A percentile compares a stretch with the other conserved stretches of the same genome.
Evolutionary conservation across 2,113 vertebrate species (phyloP).

Genomic region (Microcebus griseorufus): DNA sequence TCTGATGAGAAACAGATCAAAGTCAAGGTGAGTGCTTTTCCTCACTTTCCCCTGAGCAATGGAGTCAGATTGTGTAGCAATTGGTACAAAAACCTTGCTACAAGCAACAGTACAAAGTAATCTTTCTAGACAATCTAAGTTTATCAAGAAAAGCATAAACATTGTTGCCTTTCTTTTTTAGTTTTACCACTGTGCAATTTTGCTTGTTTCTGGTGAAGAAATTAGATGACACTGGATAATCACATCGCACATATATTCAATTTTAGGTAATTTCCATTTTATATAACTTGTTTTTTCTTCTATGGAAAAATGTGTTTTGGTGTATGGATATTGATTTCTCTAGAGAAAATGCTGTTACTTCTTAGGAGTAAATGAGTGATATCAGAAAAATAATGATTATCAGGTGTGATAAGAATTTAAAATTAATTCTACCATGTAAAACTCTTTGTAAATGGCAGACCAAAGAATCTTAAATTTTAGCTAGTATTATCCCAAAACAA

Average conservation of each 20-base stretch:
- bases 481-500: background rate
- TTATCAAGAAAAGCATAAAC: background rate
- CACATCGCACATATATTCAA: background rate
- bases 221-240: background rate
- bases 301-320: background rate
- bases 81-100: background rate
- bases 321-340: background rate
- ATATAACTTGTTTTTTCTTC: background rate
- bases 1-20: conserved; percentile 64
- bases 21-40: conserved; percentile 40
- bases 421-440: background rate
- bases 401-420: background rate
- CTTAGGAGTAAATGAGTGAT: background rate
- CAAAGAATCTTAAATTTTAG: background rate
- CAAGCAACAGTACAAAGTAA: background rate
- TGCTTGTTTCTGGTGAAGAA: background rate
- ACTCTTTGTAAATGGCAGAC: background rate
- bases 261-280: background rate
- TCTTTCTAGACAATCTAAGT: background rate
- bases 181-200: background rate
- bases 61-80: background rate
- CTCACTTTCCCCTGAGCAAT: background rate
- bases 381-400: background rate
- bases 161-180: background rate
- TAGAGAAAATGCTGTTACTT: background rate